These are phyloP conservation scores for Plestiodon gilberti DNA, from an alignment of 2,113 vertebrate species.

Conservation along the genomic window DNA sequence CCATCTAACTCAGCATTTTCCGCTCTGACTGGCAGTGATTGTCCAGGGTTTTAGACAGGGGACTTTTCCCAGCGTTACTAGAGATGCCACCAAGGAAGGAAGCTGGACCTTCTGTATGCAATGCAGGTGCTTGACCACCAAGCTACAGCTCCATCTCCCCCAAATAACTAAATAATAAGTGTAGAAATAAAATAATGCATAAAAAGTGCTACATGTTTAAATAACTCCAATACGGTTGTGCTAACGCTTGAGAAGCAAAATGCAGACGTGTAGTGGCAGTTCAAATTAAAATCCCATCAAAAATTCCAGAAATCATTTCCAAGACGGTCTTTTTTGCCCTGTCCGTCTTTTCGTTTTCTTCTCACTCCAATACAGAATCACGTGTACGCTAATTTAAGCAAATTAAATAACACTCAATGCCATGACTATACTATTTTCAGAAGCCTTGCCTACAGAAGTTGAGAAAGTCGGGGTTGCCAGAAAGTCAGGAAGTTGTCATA, in stretches of 20 bases:
- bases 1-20: too few species aligned
- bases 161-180: too few species aligned
- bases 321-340: not conserved
- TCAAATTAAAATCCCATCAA: not conserved
- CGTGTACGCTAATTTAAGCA: not conserved
- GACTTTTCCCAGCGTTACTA: too few species aligned
- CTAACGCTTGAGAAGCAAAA: not conserved
- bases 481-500: not conserved
- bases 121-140: too few species aligned
- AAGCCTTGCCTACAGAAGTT: not conserved
- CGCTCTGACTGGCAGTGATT: too few species aligned
- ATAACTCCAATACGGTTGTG: not conserved
- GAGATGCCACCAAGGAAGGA: too few species aligned
- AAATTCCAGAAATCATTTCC: constrained; percentile 11
- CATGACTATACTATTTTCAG: not conserved
- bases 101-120: too few species aligned
- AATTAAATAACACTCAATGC: not conserved
- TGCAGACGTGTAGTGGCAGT: not conserved
- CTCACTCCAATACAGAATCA: not conserved
- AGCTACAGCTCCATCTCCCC: too few species aligned
- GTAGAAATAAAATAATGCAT: not conserved
- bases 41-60: too few species aligned
- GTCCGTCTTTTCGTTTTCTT: not conserved
- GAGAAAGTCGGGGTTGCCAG: not conserved
- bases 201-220: not conserved